Evolutionary conservation across 2,888 invertebrate species (phyloP), one percentile per base, ranked within the genome.

Genomic region (Caenorhabditis wallacei): DNA sequence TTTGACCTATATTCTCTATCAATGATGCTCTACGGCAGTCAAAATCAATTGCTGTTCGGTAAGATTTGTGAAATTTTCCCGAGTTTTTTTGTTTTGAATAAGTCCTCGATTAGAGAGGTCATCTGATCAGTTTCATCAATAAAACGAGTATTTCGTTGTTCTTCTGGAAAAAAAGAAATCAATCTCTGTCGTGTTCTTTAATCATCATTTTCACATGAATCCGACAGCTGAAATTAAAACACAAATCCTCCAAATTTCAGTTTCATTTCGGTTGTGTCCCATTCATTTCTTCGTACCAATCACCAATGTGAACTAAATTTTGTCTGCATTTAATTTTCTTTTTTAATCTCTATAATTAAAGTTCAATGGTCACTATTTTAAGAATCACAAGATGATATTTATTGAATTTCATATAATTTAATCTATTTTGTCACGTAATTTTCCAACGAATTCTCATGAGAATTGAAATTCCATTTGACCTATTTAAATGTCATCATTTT

Each of bases 351-450:
- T 40, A 59, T 59, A 13, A 59, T 59, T 26, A 46, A 10, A n/a
- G 43, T 40, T 5, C 59, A 59, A 22, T 16, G 20, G 20, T 43
- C 24, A 24, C 61, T 43, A 26, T 53, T 43, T 61, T n/a, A 13
- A 61, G 16, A 61, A 61, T 10, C 43, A 61, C 61, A 16, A 59
- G 59, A 11, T 59, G 59, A 61, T 61, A 61, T 61, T 61, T 20
- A 61, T 61, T 26, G 16, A 43, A n/a, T 43, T n/a, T 43, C 24
- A n/a, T 22, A 16, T 18, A 61, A 61, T 43, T 61, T 24, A 26
- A 24, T 26, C 13, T 22, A 3, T 24, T 61, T 61, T 43, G 61
- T 61, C 61, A 61, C 61, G 61, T 61, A 46, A 18, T 61, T n/a
- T 20, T n/a, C 13, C 59, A 43, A 22, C 16, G 20, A 40, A 22